These are phyloP conservation scores for Lordiphosa mommai DNA, from an alignment of 1,140 invertebrate genomes.

Conservation along the genomic window DNA sequence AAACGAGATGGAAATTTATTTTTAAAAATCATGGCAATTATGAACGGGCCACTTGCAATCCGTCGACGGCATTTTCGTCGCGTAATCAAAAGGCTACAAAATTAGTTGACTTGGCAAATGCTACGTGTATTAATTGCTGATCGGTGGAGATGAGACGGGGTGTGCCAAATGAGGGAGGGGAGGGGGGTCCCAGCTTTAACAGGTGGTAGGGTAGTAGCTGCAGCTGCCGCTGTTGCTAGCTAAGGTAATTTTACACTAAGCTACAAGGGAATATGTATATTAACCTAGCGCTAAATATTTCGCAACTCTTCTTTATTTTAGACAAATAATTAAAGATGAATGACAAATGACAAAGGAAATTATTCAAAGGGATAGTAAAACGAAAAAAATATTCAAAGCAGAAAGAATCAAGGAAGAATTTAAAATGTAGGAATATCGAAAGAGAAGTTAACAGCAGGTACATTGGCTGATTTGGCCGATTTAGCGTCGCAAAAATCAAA, in stretches of 20 bases:
- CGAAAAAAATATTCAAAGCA: too few species aligned
- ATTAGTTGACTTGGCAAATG: slow-evolving; percentile 54
- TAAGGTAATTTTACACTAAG: slow-evolving; percentile 39
- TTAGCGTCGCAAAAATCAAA: too few species aligned
- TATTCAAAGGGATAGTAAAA: too few species aligned
- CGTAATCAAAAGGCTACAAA: slow-evolving; percentile 28
- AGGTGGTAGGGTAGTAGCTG: slow-evolving; percentile 46
- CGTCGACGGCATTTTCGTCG: background rate
- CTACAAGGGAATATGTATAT: slow-evolving; percentile 13
- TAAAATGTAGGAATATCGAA: too few species aligned
- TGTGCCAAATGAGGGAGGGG: background rate
- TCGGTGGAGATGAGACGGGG: slow-evolving; percentile 15
- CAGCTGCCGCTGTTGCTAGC: slow-evolving; percentile 18
- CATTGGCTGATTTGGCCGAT: too few species aligned
- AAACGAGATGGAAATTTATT: slow-evolving; percentile 55
- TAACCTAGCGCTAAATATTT: background rate
- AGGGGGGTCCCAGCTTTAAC: slow-evolving; percentile 11
- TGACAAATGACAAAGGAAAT: too few species aligned
- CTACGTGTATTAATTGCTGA: slow-evolving; percentile 55
- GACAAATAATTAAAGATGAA: background rate
- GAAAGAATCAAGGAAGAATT: too few species aligned
- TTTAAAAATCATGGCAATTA: slow-evolving; percentile 69
- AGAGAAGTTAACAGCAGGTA: too few species aligned
- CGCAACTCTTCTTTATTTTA: background rate
- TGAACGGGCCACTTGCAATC: slow-evolving; percentile 42